Percentiles rank a stretch among this genome's conserved stretches.
Conservation (phyloP, 2,797 vertebrate genomes). For the Craterocephalus amniculus region DNA sequence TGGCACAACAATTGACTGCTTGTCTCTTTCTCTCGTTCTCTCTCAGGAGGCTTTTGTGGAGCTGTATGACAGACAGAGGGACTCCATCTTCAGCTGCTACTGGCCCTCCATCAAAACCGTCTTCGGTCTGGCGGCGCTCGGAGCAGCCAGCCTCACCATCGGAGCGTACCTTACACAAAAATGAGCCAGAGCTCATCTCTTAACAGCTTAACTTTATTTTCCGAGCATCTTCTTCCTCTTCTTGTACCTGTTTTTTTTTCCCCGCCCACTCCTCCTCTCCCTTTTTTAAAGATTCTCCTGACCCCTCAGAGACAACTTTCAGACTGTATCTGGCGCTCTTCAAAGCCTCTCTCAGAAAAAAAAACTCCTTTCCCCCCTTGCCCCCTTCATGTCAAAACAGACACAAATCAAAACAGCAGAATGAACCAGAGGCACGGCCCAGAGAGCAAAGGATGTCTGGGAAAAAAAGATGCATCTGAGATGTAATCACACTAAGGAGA, state of each 20-base stretch:
- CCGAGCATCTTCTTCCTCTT: conserved; percentile 25
- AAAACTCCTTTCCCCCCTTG: conserved; percentile 45
- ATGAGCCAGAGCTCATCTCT: conserved; percentile 77
- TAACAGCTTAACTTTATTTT: conserved; percentile 33
- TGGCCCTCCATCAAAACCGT: conserved; percentile 97
- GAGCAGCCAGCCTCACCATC: conserved; percentile 95
- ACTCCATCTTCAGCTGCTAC: conserved; percentile 90
- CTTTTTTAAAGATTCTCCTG: conserved; percentile 55
- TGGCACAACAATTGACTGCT: conserved; percentile 13
- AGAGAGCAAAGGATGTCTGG: conserved; percentile 45
- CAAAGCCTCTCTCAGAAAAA: conserved; percentile 63
- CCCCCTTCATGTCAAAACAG: conserved; percentile 71
- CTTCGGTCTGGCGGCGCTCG: conserved; percentile 92
- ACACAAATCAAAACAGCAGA: conserved; percentile 72
- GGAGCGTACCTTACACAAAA: conserved; percentile 97
- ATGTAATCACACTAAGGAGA: conserved; percentile 61
- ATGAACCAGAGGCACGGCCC: conserved; percentile 53
- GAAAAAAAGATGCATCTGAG: conserved; percentile 54
- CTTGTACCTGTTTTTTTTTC: conserved; percentile 2
- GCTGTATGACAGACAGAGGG: conserved; percentile 90
- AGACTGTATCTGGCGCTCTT: conserved; percentile 63
- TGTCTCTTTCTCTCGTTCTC: conserved; percentile 25
- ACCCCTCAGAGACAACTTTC: conserved; percentile 69
- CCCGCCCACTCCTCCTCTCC: background rate
- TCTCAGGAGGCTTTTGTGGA: conserved; percentile 96